A percentile compares a stretch with the other conserved stretches of the same genome.
Evolutionary conservation across 2,888 invertebrate genomes (phyloP).

Genomic region (Papilio elwesi): DNA sequence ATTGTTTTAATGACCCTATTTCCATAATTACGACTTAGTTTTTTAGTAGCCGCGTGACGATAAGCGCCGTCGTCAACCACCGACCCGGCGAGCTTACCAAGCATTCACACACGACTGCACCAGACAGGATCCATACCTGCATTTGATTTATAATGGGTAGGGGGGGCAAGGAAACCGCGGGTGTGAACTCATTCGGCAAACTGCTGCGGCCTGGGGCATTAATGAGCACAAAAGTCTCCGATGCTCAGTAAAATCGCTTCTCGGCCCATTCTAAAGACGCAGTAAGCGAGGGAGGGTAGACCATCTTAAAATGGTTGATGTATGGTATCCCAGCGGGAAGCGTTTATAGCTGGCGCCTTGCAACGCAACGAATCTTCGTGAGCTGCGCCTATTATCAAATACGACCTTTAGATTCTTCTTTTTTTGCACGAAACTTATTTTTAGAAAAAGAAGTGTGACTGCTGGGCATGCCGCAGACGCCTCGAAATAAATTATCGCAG

Average conservation of each 20-base stretch:
- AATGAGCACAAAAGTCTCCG: conserved; percentile 41
- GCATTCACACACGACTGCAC: conserved; percentile 71
- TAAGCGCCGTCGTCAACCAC: conserved; percentile 42
- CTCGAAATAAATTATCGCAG: conserved; percentile 69
- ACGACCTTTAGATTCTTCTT: conserved; percentile 66
- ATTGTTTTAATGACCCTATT: conserved; percentile 12
- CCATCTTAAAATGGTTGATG: conserved; percentile 61
- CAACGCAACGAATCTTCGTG: conserved; percentile 72
- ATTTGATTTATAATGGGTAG: conserved; percentile 81
- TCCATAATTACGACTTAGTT: conserved; percentile 8
- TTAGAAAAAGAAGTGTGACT: conserved; percentile 65
- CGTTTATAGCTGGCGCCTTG: conserved; percentile 74
- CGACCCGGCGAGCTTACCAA: conserved; percentile 46
- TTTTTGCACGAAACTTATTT: conserved; percentile 63
- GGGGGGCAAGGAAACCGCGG: conserved; percentile 74
- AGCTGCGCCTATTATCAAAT: conserved; percentile 74
- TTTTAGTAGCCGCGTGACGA: conserved; percentile 27
- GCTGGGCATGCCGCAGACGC: conserved; percentile 65
- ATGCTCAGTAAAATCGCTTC: conserved; percentile 23
- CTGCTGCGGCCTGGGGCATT: conserved; percentile 63
- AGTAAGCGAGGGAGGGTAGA: conserved; percentile 43
- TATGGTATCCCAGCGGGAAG: conserved; percentile 74
- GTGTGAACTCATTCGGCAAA: conserved; percentile 77
- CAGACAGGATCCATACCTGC: conserved; percentile 77
- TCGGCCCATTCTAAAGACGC: conserved; percentile 34